Percentiles rank a stretch among this genome's conserved stretches.
Conservation (phyloP, 2,113 vertebrate species). For the Pleuronectes platessa region DNA sequence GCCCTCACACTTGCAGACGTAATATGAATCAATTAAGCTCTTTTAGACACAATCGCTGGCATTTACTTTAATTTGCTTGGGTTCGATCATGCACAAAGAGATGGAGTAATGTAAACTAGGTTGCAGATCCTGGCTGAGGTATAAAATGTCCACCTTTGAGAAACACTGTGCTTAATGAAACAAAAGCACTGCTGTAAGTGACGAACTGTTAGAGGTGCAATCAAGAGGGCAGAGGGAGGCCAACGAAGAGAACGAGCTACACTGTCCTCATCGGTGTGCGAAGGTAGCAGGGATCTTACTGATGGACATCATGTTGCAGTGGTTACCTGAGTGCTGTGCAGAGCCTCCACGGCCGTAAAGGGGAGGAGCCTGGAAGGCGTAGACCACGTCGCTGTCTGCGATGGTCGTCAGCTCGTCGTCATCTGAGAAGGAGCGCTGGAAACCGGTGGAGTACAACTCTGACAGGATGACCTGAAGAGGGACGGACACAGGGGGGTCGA, state of each 20-base stretch:
- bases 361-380: conserved; percentile 89
- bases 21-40: conserved; percentile 6
- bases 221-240: conserved; percentile 8
- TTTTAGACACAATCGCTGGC: conserved; percentile 5
- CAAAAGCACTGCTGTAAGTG: background rate
- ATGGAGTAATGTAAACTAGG: conserved; percentile 24
- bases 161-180: conserved; percentile 26
- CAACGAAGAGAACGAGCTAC: background rate
- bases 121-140: background rate
- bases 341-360: conserved; percentile 67
- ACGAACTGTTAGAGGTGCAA: background rate
- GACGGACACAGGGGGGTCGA: background rate
- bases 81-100: conserved; percentile 35
- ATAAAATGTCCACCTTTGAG: conserved; percentile 8
- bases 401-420: conserved; percentile 87
- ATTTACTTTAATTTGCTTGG: conserved; percentile 23
- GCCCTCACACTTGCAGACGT: background rate
- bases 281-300: conserved; percentile 4
- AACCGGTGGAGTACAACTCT: conserved; percentile 88
- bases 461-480: conserved; percentile 87
- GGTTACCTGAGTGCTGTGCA: conserved; percentile 82
- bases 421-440: conserved; percentile 91
- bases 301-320: conserved; percentile 21
- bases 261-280: background rate
- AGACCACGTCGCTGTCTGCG: conserved; percentile 86